Base-by-base conservation (phyloP, 2,888 invertebrate genomes). In the Plebejus argus region DNA sequence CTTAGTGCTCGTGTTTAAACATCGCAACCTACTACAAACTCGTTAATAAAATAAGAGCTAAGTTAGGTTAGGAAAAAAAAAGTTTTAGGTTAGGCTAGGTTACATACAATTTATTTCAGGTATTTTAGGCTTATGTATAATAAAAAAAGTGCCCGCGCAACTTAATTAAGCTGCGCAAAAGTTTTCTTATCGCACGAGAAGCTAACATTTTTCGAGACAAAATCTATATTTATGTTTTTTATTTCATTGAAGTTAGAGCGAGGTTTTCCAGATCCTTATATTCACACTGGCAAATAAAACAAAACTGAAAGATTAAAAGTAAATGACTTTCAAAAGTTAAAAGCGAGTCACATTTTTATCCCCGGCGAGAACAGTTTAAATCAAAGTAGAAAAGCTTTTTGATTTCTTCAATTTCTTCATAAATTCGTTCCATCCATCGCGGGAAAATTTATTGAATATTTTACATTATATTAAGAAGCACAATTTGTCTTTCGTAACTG, bases 391-490 rank as follows among this genome's bases (percentile, higher is more conserved):
- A 61, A 66, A 66, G 28, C 66, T 66, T 28, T 66, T 66, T 66
- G 66, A 66, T 66, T 66, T 28, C 28, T 66, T 28, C 66, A 66
- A 33, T 33, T 66, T 66, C 33, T 66, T 28, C 28, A 66, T 66
- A 66, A 66, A 66, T 6, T 28, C 66, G 28, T 66, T 66, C 28
- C 15, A 12, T 33, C 28, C 7, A 33, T 28, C 66, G 66, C 66
- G 5, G 66, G 15, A 66, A 28, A 66, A 10, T 66, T 66, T 66
- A 66, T 66, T 66, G 28, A 66, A 66, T 33, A 66, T 66, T 66
- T 33, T 28, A 33, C 33, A 66, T 33, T 66, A 18, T 28, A 18
- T 66, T 28, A 18, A 33, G 66, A 33, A 15, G 5, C 66, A 66
- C 12, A 33, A 66, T 28, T 66, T 66, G 18, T 28, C 66, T 66